Conservation (phyloP, 2,113 vertebrate species). For the Dermatemys mawii region DNA sequence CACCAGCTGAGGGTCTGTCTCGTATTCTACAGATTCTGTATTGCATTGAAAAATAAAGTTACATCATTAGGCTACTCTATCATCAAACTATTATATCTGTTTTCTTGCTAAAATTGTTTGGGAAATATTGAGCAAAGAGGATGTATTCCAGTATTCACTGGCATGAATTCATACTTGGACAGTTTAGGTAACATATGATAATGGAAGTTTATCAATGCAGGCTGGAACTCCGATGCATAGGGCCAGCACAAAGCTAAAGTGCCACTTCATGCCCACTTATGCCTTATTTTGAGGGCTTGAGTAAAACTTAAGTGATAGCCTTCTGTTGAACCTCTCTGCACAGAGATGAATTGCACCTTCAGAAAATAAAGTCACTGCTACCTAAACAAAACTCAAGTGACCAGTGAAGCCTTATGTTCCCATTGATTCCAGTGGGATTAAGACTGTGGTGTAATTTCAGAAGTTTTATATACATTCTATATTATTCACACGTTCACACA, state of each 20-base stretch:
- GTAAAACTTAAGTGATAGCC: background rate
- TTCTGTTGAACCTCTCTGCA: background rate
- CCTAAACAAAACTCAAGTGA: background rate
- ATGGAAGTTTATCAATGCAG: background rate
- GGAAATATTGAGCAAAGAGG: background rate
- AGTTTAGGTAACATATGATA: background rate
- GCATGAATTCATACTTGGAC: background rate
- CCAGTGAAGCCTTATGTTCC: background rate
- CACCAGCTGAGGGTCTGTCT: background rate
- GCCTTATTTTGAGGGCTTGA: background rate
- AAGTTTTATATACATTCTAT: too few species aligned
- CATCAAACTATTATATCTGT: background rate
- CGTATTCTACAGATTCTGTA: background rate
- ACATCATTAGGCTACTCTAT: background rate
- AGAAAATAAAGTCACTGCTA: accelerated
- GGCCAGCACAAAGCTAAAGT: background rate
- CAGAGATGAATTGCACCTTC: background rate
- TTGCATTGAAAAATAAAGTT: background rate
- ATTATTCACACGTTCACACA: background rate
- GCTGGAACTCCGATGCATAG: background rate
- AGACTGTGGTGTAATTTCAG: background rate
- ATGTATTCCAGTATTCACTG: background rate
- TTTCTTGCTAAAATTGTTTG: background rate
- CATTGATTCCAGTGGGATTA: accelerated
- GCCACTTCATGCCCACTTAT: background rate